Base-by-base conservation (phyloP, 2,797 vertebrate species). In the Chaetodon trifasciatus region DNA sequence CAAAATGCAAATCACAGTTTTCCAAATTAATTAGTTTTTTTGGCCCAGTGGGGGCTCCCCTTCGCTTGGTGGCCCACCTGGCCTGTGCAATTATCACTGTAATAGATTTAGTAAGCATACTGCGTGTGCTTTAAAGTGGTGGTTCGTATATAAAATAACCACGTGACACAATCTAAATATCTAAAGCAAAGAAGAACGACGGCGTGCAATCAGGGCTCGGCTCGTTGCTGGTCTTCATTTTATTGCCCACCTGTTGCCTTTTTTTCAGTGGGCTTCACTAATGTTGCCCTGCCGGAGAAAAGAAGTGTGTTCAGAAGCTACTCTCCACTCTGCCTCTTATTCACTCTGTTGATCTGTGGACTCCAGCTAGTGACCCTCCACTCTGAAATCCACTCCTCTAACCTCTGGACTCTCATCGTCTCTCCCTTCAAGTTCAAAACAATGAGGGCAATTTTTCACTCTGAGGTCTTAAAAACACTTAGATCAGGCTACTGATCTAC, bases 311-410 rank as follows among this genome's bases (percentile, higher is more conserved):
- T 39, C 42, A 67, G 42, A 35, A 53, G 56, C 65, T 23, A 0
- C 21, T 11, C 40, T 74, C 24, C 56, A 71, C 44, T 35, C 11
- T 67, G 50, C 47, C 60, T 50, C 64, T 75, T 57, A 44, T 35
- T 53, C 63, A 39, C 42, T 53, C 23, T 16, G 58, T 5, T 52
- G 77, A 47, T 42, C 17, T 1, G 1, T 63, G 60, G 66, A 71
- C 61, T 76, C 35, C 10, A 44, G 74, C 77, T 77, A 64, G 37
- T 8, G 66, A 58, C 44, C 76, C 49, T 57, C 10, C 32, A 56
- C 13, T 47, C 44, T 53, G 35, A 9, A 10, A 37, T 57, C 55
- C 67, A 19, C 32, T 58, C 46, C 67, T 55, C 47, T 57, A 13
- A 74, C 75, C 79, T 66, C 49, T 37, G 39, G 19, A 63, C 50